phyloP scores from a whole-genome alignment of 30 jellyfish, hydroid and myxozoan genomes.

The Aurelia sp. region DNA sequence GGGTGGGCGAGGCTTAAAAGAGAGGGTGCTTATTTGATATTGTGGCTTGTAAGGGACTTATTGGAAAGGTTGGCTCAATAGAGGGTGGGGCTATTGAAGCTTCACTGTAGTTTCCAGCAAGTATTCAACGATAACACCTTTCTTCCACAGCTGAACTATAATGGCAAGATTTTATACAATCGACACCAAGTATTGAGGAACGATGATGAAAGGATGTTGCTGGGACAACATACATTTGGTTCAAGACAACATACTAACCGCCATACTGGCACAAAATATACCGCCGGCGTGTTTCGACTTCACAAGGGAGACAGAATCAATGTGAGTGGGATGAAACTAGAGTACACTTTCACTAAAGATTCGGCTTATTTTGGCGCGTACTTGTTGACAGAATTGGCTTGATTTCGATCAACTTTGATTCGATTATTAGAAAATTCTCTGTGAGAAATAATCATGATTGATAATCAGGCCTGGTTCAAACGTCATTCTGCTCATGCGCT shows the following conservation, averaged over 20 bases:
- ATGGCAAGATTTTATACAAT: not conserved
- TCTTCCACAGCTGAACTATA: not conserved
- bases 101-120: too few species aligned
- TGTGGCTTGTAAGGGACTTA: too few species aligned
- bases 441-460: too few species aligned
- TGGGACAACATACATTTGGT: conserved; percentile 2
- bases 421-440: too few species aligned
- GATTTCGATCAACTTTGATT: not conserved
- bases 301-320: conserved; percentile 5
- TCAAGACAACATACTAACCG: not conserved
- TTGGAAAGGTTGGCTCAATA: too few species aligned
- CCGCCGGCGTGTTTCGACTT: conserved; percentile 16
- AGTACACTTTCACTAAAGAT: conserved; percentile 3
- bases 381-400: not conserved
- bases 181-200: conserved; percentile 17
- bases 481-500: too few species aligned
- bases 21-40: too few species aligned
- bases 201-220: not conserved
- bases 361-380: conserved; percentile 21
- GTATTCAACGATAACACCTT: not conserved
- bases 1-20: too few species aligned
- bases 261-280: conserved; percentile 19
- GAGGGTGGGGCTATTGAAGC: too few species aligned
- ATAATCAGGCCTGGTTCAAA: too few species aligned
- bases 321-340: not conserved